Base-by-base conservation (phyloP, 1,140 invertebrate genomes). In the Aporrectodea caliginosa region DNA sequence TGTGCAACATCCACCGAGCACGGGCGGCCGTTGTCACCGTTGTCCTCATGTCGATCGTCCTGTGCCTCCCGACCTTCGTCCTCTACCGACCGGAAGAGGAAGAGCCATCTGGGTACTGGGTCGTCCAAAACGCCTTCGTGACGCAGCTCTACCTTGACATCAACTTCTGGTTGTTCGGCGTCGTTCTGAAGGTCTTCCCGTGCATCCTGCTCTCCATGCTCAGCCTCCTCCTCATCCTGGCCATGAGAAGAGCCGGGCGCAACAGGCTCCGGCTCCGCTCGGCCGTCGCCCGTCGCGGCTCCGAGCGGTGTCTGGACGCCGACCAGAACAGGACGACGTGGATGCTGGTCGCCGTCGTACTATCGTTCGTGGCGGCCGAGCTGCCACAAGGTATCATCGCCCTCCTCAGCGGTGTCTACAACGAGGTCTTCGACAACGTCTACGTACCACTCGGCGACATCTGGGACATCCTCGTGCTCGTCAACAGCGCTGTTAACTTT, bases 401-500 rank as follows among this genome's bases (percentile, higher is more conserved):
- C 32, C 83, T 86, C 76, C 84, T 87, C 30, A 84, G 84, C 81
- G 85, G 84, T n/a, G 82, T 88, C 14, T 29, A 73, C 73, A 84
- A 85, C 78, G 69, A 79, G 0, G 34, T 82, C 0, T 88, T 89
- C 81, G 86, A 84, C 43, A 79, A 86, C 35, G 85, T 89, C 58
- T 90, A 90, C 83, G 81, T 86, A 16, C 85, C 78, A 0, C 93
- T 96, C 73, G 95, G 94, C 0, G 94, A 96, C 85, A 83, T 97
- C 12, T 95, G 97, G 93, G 96, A 98, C 86, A 91, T 96, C 27
- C 88, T 97, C 75, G 96, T 96, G 0, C 89, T 98, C 1, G 88
- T 97, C 76, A 98, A 98, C 88, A 94, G 94, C 2, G 93, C 94
- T 6, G 93, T 98, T 69, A 97, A 96, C 85, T 98, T 98, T 85